Evolutionary conservation across 2,113 vertebrate genomes (phyloP).

Genomic region (Zosterops japonicus): DNA sequence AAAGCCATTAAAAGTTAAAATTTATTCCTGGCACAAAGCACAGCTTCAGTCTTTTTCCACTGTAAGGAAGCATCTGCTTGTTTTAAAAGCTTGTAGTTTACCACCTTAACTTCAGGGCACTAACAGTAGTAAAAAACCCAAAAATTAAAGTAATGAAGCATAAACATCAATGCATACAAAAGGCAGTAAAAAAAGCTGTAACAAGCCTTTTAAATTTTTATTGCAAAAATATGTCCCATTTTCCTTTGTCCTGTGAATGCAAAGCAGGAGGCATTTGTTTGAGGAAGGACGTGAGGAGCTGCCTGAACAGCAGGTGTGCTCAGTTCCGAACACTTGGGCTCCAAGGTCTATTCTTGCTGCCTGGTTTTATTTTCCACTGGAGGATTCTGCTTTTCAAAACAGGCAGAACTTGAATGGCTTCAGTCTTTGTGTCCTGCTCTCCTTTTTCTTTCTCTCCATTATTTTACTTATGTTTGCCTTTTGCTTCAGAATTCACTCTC

Average conservation of each 20-base stretch:
- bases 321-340: background rate
- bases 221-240: background rate
- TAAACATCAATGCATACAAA: slow-evolving; percentile 46
- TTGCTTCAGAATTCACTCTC: background rate
- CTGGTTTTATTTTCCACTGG: background rate
- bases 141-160: slow-evolving; percentile 61
- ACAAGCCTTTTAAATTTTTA: slow-evolving; percentile 51
- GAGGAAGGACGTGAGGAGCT: background rate
- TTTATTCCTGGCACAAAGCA: slow-evolving; percentile 33
- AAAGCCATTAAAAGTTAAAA: slow-evolving; percentile 41
- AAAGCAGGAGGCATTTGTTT: background rate
- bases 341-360: background rate
- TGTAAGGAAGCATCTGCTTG: slow-evolving; percentile 37
- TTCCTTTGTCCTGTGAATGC: background rate
- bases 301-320: background rate
- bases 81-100: slow-evolving; percentile 35
- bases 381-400: background rate
- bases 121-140: slow-evolving; percentile 5
- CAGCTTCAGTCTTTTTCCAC: background rate
- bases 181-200: slow-evolving; percentile 55
- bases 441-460: background rate
- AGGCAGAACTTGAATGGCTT: background rate
- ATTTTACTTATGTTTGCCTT: background rate
- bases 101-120: slow-evolving; percentile 22
- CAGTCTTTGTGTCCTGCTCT: background rate